Evolutionary conservation across 2,113 vertebrate genomes (phyloP), one percentile per base, ranked within the genome.

Genomic region (Astur gentilis): DNA sequence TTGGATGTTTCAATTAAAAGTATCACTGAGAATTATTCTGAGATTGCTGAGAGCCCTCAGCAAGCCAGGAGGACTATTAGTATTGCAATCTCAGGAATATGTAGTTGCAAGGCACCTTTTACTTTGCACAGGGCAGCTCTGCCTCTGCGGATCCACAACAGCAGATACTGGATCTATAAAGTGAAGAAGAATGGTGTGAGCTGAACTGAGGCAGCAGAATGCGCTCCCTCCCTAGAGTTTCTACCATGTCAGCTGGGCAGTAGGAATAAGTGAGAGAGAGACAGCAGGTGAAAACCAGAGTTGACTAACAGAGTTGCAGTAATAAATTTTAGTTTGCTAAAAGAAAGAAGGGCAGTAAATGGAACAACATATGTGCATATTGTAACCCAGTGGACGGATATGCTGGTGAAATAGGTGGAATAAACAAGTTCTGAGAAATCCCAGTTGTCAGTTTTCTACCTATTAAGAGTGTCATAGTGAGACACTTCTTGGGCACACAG

Each of bases 21-120:
- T 54, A 58, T 25, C 11, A 20, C 27, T 50, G 38, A 83, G 32
- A 75, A 55, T 75, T 81, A 78, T 29, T 5, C 15, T 80, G 71
- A 55, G 26, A 5, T 69, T 85, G 22, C 27, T 54, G 22, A 89
- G 64, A 66, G 20, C 19, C 21, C 11, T 66, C 21, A 36, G 45
- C 29, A 89, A 88, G 34, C 22, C n/a, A 23, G 9, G 7, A 57
- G 6, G 22, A 9, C 10, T 57, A 6, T 32, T 65, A 61, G 2
- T 77, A 21, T 34, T 75, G 17, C 10, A 70, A 1, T 40, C 44
- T 32, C n/a, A 62, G 47, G 5, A 69, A 38, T 36, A 27, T 2
- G 5, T 26, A 47, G 12, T 23, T 61, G 27, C 0, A 0, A 61
- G 40, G 31, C 45, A 40, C 4, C 6, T 91, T 89, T 76, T 32